Conservation (phyloP, 2,797 vertebrate genomes). For the Gallinago stenura region DNA sequence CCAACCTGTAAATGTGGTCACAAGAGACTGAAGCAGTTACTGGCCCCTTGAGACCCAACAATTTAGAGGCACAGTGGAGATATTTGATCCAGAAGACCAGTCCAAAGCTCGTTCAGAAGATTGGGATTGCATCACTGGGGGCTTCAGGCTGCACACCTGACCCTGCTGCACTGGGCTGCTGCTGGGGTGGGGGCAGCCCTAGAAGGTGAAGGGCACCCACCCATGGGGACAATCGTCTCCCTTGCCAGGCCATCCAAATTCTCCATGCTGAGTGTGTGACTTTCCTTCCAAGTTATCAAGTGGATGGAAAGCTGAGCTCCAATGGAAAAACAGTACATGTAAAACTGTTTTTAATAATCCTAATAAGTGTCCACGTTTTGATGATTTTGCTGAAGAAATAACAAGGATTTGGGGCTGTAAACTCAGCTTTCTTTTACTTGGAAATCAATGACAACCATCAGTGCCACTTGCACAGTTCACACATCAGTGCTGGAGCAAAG, state of each 20-base stretch:
- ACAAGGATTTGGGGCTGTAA: not conserved
- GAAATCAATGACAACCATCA: not conserved
- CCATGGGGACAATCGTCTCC: not conserved
- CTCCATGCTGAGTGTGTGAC: not conserved
- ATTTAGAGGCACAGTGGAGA: not conserved
- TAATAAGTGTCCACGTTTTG: not conserved
- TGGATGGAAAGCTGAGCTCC: not conserved
- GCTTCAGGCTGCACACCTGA: not conserved
- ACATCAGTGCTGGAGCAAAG: not conserved
- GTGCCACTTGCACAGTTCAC: not conserved
- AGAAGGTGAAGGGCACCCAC: not conserved
- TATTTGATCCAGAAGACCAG: not conserved
- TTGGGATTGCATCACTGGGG: not conserved
- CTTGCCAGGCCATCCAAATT: not conserved
- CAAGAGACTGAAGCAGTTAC: not conserved
- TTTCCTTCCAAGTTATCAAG: not conserved
- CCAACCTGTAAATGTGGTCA: accelerated
- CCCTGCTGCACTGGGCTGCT: accelerated
- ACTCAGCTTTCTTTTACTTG: not conserved
- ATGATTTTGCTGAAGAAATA: not conserved
- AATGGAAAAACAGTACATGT: not conserved
- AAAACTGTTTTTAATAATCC: not conserved
- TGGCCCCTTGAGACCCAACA: not conserved
- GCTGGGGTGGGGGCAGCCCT: not conserved
- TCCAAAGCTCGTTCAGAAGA: not conserved